phyloP scores from a whole-genome alignment of 2,888 invertebrate species.

The Cataglyphis livida region DNA sequence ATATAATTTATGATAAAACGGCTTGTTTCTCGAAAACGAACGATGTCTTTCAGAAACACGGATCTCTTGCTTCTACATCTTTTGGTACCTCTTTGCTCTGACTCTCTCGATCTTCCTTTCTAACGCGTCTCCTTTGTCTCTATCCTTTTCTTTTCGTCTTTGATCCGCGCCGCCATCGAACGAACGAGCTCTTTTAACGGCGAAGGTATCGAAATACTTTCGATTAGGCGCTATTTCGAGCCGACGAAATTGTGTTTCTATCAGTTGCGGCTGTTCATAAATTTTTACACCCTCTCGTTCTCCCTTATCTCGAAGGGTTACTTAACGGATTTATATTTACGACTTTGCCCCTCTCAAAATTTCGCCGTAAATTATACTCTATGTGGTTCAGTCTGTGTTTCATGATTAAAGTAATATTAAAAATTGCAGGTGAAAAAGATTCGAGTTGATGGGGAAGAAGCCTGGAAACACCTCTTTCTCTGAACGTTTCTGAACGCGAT shows the following conservation, averaged over 20 bases:
- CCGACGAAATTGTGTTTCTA: slow-evolving; percentile 26
- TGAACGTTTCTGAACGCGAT: neutral
- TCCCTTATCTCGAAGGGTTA: slow-evolving; percentile 2
- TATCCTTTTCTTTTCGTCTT: slow-evolving; percentile 46
- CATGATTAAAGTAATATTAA: neutral
- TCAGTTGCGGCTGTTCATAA: slow-evolving; percentile 57
- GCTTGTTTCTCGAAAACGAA: slow-evolving; percentile 57
- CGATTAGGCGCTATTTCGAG: slow-evolving; percentile 57
- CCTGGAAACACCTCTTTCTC: neutral
- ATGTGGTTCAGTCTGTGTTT: neutral
- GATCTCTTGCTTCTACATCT: slow-evolving; percentile 30
- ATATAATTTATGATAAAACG: slow-evolving; percentile 68
- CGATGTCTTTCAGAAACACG: slow-evolving; percentile 61
- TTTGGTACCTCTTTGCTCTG: neutral
- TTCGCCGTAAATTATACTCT: slow-evolving; percentile 6
- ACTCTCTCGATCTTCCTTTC: neutral
- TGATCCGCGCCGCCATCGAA: slow-evolving; percentile 62
- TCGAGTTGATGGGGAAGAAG: neutral
- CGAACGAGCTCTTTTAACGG: slow-evolving; percentile 54
- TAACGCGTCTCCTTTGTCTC: slow-evolving; percentile 8
- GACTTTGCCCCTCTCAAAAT: neutral
- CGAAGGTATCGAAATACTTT: slow-evolving; percentile 52
- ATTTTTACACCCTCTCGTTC: slow-evolving; percentile 36
- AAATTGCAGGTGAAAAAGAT: slow-evolving; percentile 10
- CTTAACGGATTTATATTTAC: slow-evolving; percentile 35